Evolutionary conservation across 2,797 vertebrate species (phyloP).

Genomic region (Dryobates pubescens): DNA sequence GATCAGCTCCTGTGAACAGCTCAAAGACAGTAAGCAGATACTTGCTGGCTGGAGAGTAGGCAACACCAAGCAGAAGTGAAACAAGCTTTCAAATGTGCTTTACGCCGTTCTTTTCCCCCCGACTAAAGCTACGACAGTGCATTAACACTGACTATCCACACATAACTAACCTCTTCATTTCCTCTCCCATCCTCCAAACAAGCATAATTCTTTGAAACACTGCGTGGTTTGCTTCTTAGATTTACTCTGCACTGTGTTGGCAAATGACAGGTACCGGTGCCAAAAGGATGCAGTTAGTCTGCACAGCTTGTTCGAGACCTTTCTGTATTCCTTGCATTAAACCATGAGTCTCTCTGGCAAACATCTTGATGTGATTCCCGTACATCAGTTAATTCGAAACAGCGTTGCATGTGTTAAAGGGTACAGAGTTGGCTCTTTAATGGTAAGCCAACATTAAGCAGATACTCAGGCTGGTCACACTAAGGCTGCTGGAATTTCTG

Average conservation of each 20-base stretch:
- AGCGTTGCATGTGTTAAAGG: not conserved
- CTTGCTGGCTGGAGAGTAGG: not conserved
- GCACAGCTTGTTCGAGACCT: not conserved
- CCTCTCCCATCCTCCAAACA: not conserved
- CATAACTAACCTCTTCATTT: not conserved
- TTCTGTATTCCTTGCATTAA: not conserved
- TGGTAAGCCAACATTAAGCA: not conserved
- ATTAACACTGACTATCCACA: not conserved
- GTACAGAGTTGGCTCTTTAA: not conserved
- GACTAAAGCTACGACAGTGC: not conserved
- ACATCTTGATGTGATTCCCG: not conserved
- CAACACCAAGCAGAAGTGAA: constrained; percentile 53
- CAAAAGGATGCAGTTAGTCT: not conserved
- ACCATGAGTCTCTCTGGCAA: not conserved
- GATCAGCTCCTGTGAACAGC: not conserved
- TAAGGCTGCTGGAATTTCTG: not conserved
- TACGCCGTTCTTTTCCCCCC: not conserved
- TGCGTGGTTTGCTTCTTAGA: not conserved
- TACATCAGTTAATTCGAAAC: constrained; percentile 31
- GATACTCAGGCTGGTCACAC: not conserved
- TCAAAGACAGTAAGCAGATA: not conserved
- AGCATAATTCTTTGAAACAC: not conserved
- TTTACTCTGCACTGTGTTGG: not conserved
- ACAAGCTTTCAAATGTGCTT: constrained; percentile 42
- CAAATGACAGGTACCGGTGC: not conserved